A percentile compares a stretch with the other conserved stretches of the same genome.
Conservation (phyloP, 1,140 invertebrate genomes). For the Rhyacophila brunnea region DNA sequence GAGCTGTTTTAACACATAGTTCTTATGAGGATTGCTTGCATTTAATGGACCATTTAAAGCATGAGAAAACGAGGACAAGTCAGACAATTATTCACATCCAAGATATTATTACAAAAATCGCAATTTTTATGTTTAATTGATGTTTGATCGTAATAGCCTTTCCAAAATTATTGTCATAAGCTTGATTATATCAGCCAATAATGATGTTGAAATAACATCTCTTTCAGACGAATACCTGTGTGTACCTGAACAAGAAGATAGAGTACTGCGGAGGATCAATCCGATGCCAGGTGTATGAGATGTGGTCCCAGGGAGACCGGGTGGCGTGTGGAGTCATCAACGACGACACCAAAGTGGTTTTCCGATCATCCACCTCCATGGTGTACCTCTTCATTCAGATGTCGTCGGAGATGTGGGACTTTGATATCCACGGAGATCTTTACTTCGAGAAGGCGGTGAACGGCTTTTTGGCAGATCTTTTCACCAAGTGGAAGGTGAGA, state of each 20-base stretch:
- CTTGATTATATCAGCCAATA: too few species aligned
- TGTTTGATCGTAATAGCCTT: too few species aligned
- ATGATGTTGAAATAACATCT: constrained; percentile 20
- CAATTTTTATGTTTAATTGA: too few species aligned
- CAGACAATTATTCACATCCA: too few species aligned
- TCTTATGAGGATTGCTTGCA: too few species aligned
- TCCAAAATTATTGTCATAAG: too few species aligned
- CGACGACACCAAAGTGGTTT: constrained; percentile 95
- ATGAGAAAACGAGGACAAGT: too few species aligned
- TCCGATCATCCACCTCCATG: constrained; percentile 94
- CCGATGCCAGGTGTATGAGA: constrained; percentile 77
- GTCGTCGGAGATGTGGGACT: constrained; percentile 99
- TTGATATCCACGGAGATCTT: constrained; percentile 96
- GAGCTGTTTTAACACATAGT: too few species aligned
- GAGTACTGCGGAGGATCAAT: constrained; percentile 85
- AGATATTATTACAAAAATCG: too few species aligned
- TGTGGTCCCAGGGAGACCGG: constrained; percentile 94
- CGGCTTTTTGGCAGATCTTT: constrained; percentile 95
- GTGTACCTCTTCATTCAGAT: constrained; percentile 98
- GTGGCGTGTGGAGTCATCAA: constrained; percentile 94
- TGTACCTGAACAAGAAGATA: constrained; percentile 94
- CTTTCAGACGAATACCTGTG: constrained; percentile 82
- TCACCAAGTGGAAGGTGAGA: constrained; percentile 92
- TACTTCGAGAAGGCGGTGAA: constrained; percentile 97
- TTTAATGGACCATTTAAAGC: too few species aligned